A percentile compares a stretch with the other conserved stretches of the same genome.
phyloP scores from a whole-genome alignment of 2,113 vertebrate genomes.

The Castor canadensis region DNA sequence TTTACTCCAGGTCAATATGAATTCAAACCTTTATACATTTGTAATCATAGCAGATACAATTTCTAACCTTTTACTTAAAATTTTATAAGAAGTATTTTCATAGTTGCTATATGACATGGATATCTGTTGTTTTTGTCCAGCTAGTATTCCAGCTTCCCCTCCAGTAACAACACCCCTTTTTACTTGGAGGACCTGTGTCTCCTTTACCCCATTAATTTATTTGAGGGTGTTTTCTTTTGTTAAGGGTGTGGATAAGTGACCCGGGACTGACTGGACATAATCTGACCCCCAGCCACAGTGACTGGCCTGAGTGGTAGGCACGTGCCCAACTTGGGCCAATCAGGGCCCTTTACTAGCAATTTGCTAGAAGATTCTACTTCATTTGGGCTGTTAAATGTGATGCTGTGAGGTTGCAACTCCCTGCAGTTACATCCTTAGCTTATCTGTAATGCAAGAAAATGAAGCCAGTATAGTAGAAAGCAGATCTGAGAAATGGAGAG shows the following conservation, averaged over 20 bases:
- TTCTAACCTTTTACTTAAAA: neutral
- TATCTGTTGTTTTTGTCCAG: neutral
- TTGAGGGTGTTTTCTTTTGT: neutral
- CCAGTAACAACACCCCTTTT: neutral
- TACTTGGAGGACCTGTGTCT: neutral
- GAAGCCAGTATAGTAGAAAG: neutral
- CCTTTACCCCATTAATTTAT: neutral
- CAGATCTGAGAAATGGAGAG: neutral
- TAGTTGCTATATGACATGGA: neutral
- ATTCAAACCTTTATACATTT: conserved; percentile 11
- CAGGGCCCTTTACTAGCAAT: neutral
- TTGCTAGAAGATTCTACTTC: neutral
- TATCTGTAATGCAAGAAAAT: neutral
- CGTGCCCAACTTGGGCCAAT: no score
- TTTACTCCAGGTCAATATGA: neutral
- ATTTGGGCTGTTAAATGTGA: neutral
- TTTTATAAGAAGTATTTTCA: conserved; percentile 12
- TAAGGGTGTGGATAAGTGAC: neutral
- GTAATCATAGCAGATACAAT: neutral
- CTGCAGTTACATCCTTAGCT: neutral
- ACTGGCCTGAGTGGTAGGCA: neutral
- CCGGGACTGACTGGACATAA: neutral
- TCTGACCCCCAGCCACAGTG: neutral
- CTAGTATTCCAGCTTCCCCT: neutral
- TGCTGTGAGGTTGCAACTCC: neutral